A percentile compares a stretch with the other conserved stretches of the same genome.
Conservation (phyloP, 2,797 vertebrate genomes). For the Gallinago solitaria region DNA sequence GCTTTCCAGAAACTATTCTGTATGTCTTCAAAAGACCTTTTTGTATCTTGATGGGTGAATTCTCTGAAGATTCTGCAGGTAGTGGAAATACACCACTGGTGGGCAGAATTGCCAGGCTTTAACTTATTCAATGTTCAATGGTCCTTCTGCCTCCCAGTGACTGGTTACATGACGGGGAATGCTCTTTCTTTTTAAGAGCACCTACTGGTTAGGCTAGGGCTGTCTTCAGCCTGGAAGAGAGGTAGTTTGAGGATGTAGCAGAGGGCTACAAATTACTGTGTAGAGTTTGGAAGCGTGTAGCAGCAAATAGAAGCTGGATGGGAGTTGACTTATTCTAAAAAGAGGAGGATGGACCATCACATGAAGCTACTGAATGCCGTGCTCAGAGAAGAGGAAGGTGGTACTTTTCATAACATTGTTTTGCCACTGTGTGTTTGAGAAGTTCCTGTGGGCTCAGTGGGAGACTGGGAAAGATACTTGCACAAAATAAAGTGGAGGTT, state of each 20-base stretch:
- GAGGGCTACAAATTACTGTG: not conserved
- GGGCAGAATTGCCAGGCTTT: not conserved
- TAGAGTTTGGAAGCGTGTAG: not conserved
- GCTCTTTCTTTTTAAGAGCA: not conserved
- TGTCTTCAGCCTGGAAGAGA: not conserved
- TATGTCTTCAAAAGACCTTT: not conserved
- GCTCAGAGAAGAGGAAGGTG: not conserved
- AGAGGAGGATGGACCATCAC: not conserved
- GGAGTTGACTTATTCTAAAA: not conserved
- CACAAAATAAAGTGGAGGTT: not conserved
- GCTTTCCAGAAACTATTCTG: not conserved
- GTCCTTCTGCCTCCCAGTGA: not conserved
- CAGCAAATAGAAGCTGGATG: not conserved
- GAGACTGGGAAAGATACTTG: not conserved
- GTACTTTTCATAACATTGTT: not conserved
- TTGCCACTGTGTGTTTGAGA: not conserved
- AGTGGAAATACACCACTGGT: not conserved
- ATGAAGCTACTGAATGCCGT: accelerated
- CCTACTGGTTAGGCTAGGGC: not conserved
- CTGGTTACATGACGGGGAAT: not conserved
- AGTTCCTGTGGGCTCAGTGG: not conserved
- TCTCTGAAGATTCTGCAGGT: not conserved
- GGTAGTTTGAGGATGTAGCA: not conserved
- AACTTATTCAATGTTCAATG: not conserved
- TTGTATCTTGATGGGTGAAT: not conserved